phyloP scores from a whole-genome alignment of 2,888 invertebrate species.

The Hypsopygia costalis region DNA sequence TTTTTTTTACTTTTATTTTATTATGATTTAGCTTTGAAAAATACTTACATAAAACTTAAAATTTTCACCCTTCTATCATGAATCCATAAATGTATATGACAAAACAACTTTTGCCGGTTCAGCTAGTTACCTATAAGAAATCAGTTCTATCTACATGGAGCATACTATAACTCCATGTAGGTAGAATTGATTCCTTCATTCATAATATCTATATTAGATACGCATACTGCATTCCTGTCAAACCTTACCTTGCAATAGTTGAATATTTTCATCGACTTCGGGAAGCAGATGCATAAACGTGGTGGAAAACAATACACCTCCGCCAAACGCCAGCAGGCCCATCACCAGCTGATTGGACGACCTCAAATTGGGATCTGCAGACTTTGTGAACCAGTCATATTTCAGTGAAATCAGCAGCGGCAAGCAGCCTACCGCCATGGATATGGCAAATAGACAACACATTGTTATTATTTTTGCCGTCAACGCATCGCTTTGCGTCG shows the following conservation, averaged over 20 bases:
- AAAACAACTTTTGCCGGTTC: too few relatives aligned
- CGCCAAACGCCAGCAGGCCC: constrained; percentile 88
- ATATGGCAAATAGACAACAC: constrained; percentile 87
- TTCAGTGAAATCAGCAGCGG: constrained; percentile 86
- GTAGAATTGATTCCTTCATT: too few relatives aligned
- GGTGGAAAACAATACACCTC: constrained; percentile 90
- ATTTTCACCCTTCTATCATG: too few relatives aligned
- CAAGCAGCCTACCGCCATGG: constrained; percentile 86
- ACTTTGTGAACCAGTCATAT: constrained; percentile 81
- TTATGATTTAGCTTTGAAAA: too few relatives aligned
- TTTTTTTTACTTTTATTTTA: too few relatives aligned
- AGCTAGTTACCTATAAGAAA: too few relatives aligned
- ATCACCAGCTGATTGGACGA: constrained; percentile 77
- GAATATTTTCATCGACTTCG: constrained; percentile 87
- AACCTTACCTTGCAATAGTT: constrained; percentile 77
- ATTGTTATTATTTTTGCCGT: constrained; percentile 90
- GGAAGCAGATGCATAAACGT: constrained; percentile 91
- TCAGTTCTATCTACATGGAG: too few relatives aligned
- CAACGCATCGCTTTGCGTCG: constrained; percentile 60
- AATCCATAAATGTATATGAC: too few relatives aligned
- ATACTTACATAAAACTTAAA: too few relatives aligned
- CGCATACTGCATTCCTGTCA: too few relatives aligned
- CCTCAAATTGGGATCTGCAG: constrained; percentile 59
- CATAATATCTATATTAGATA: too few relatives aligned
- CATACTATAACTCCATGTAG: too few relatives aligned